Evolutionary conservation across 2,888 invertebrate genomes (phyloP).

Genomic region (Nipponacmea schrenckii): DNA sequence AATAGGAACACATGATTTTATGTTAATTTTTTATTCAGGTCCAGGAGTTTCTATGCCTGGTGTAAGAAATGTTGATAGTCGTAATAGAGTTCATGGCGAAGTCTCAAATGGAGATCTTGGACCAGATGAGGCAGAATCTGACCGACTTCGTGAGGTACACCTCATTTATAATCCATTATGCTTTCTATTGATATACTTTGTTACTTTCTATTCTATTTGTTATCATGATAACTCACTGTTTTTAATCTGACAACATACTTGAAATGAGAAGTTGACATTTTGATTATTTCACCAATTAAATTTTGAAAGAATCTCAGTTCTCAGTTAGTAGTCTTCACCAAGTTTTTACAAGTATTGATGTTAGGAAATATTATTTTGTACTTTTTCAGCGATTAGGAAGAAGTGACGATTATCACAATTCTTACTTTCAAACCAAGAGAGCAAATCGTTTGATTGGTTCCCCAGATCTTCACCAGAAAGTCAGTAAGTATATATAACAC

Average conservation of each 20-base stretch:
- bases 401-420: conserved; percentile 73
- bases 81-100: conserved; percentile 26
- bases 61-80: not conserved
- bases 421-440: conserved; percentile 79
- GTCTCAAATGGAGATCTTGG: conserved; percentile 35
- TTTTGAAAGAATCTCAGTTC: no score
- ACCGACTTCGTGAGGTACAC: conserved; percentile 25
- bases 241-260: no score
- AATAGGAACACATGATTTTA: no score
- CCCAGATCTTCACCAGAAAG: conserved; percentile 42
- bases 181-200: no score
- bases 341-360: no score
- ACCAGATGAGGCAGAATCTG: conserved; percentile 32
- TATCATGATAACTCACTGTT: no score
- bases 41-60: conserved; percentile 23
- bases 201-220: no score
- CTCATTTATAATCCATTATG: not conserved
- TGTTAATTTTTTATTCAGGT: not conserved
- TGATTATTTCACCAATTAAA: no score
- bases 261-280: no score
- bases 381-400: conserved; percentile 71
- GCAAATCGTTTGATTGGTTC: conserved; percentile 72
- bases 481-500: conserved; percentile 45
- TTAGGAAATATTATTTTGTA: no score
- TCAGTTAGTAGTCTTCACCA: no score